Percentiles rank a stretch among this genome's conserved stretches.
Conservation (phyloP, 1,140 invertebrate genomes). For the Cryptotermes secundus region DNA sequence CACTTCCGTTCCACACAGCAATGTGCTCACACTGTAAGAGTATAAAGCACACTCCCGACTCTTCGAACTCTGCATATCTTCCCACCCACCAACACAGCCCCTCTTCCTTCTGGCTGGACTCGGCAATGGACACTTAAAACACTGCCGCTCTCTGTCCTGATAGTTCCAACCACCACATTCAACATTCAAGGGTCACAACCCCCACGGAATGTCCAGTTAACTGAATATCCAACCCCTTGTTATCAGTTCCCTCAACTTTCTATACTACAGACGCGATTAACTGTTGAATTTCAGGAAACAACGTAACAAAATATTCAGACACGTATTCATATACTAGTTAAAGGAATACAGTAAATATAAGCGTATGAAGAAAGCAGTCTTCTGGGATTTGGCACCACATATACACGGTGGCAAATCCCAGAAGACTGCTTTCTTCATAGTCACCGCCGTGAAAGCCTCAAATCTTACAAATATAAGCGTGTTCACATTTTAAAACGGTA, state of each 20-base stretch:
- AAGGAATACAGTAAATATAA: no score
- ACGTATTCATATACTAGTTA: no score
- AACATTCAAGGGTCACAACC: constrained; percentile 18
- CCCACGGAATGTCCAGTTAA: constrained; percentile 14
- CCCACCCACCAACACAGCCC: not conserved
- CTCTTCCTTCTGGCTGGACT: not conserved
- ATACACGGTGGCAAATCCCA: no score
- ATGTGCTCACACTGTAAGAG: constrained; percentile 8
- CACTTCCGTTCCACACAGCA: constrained; percentile 14
- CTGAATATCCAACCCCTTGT: constrained; percentile 11
- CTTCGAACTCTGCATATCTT: not conserved
- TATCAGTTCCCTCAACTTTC: not conserved
- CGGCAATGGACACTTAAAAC: constrained; percentile 14
- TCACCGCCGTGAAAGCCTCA: no score
- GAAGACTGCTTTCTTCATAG: no score
- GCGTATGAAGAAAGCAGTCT: no score
- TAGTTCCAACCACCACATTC: constrained; percentile 18
- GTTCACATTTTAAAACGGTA: no score
- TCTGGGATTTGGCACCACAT: no score
- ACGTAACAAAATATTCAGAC: no score
- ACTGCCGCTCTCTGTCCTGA: not conserved
- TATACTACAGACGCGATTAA: not conserved
- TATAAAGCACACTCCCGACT: not conserved
- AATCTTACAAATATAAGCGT: no score
- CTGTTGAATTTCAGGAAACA: not conserved